Base-by-base conservation (phyloP, 2,113 vertebrate species). In the Noctilio leporinus region DNA sequence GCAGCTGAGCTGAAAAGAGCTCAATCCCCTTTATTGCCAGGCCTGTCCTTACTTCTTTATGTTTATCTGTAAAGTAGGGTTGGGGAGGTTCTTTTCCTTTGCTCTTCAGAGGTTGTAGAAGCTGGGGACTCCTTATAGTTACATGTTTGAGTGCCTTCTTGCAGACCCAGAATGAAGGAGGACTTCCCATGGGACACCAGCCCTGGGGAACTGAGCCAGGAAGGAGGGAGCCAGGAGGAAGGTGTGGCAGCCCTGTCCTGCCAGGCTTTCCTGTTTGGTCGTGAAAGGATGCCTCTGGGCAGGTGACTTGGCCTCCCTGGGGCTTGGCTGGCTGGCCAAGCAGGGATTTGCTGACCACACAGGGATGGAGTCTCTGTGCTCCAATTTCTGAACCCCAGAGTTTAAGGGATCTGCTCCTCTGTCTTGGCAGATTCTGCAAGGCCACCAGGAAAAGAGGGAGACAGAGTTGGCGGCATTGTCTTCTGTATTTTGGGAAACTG, bases 401-500 rank as follows among this genome's bases (percentile, higher is more conserved):
- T 89, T 91, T 62, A 84, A 55, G 51, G 33, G 30, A 55, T 51
- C 6, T 93, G 53, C 14, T 64, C 22, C 8, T 86, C 45, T 77
- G 16, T 62, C 70, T 86, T 15, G 2, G 38, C 38, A 88, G 45
- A 51, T 67, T 53, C 38, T 94, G 49, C 40, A 11, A 80, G 62
- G 10, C 67, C 10, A 16, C 40, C 20, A 82, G 89, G 64, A 80
- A 90, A 83, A 85, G 53, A 82, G 43, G 55, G 77, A 93, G 77
- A 38, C 24, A 62, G 91, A 62, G 20, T 75, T 1, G 3, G 8
- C 86, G 62, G 53, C 53, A 20, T 55, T 92, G 9, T 72, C 35
- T 80, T 86, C 62, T 75, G 57, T 30, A 45, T 77, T 82, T 95
- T 69, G 77, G 83, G 88, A 95, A 92, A 92, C 85, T 35, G 57